Evolutionary conservation across 92 coral and sea anemone species (phyloP).

Genomic region (Heliopora coerulea): DNA sequence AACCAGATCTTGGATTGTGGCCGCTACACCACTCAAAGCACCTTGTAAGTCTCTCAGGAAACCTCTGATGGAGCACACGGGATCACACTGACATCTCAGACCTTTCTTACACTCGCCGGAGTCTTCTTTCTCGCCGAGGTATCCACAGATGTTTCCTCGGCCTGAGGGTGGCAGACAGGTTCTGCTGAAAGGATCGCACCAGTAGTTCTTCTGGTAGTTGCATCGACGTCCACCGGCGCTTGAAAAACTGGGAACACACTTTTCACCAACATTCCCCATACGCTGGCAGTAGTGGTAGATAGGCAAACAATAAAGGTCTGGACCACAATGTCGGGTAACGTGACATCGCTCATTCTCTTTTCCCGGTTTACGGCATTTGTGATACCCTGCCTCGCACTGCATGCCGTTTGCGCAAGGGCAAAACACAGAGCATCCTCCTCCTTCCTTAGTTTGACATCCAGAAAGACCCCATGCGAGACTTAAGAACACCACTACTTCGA

Average conservation of each 20-base stretch:
- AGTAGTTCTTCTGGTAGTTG: slow-evolving; percentile 5
- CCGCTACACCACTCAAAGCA: slow-evolving; percentile 24
- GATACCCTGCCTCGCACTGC: slow-evolving; percentile 26
- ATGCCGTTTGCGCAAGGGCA: slow-evolving; percentile 4
- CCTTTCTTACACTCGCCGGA: slow-evolving; percentile 14
- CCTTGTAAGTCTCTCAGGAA: slow-evolving; percentile 23
- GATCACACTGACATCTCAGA: slow-evolving; percentile 20
- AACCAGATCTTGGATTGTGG: slow-evolving; percentile 30
- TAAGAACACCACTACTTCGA: slow-evolving; percentile 17
- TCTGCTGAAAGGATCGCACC: slow-evolving; percentile 32
- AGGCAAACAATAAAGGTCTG: slow-evolving; percentile 10
- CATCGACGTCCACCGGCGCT: slow-evolving; percentile 18
- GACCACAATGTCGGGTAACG: slow-evolving; percentile 11
- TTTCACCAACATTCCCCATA: slow-evolving; percentile 30
- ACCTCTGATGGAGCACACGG: slow-evolving; percentile 12
- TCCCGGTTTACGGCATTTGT: background rate
- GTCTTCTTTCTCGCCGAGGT: slow-evolving; percentile 34
- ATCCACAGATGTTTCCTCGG: slow-evolving; percentile 40
- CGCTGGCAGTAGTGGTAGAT: slow-evolving; percentile 16
- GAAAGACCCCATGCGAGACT: slow-evolving; percentile 10
- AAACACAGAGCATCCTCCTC: slow-evolving; percentile 10
- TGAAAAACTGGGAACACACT: slow-evolving; percentile 14
- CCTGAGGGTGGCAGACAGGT: slow-evolving; percentile 32
- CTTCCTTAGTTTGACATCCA: slow-evolving; percentile 2
- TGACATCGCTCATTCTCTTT: slow-evolving; percentile 19